A percentile compares a stretch with the other conserved stretches of the same genome.
Evolutionary conservation across 2,797 vertebrate genomes (phyloP).

Genomic region (Hoplostethus mediterraneus): DNA sequence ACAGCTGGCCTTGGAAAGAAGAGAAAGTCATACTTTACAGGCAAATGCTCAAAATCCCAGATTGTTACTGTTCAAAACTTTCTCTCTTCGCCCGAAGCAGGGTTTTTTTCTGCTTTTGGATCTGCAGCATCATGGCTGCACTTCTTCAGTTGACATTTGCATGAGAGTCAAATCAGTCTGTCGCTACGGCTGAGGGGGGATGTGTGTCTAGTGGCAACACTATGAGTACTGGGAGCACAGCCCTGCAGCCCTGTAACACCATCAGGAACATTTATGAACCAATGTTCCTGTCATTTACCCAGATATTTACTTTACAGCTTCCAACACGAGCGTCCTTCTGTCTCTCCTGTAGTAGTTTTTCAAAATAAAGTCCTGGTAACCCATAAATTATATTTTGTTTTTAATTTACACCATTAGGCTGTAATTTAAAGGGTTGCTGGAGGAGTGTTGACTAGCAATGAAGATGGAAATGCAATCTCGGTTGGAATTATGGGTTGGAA

Average conservation of each 20-base stretch:
- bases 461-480: neutral
- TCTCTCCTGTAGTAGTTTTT: too few relatives aligned
- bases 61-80: constrained; percentile 61
- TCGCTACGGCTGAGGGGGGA: constrained; percentile 23
- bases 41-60: constrained; percentile 28
- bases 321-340: too few relatives aligned
- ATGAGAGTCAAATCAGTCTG: constrained; percentile 82
- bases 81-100: constrained; percentile 39
- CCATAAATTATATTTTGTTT: too few relatives aligned
- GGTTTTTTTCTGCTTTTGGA: constrained; percentile 28
- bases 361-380: too few relatives aligned
- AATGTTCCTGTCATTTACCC: too few relatives aligned
- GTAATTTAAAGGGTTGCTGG: too few relatives aligned
- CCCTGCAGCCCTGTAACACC: too few relatives aligned
- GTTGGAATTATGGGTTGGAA: neutral
- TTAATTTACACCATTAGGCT: too few relatives aligned
- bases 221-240: neutral
- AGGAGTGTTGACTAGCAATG: too few relatives aligned
- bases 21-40: neutral
- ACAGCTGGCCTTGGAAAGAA: neutral
- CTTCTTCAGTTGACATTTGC: constrained; percentile 82
- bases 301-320: too few relatives aligned
- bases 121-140: constrained; percentile 30
- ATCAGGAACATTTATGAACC: too few relatives aligned
- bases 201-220: constrained; percentile 1